These are phyloP conservation scores for Nesogale talazaci DNA, from an alignment of 2,113 vertebrate species.

Conservation along the genomic window DNA sequence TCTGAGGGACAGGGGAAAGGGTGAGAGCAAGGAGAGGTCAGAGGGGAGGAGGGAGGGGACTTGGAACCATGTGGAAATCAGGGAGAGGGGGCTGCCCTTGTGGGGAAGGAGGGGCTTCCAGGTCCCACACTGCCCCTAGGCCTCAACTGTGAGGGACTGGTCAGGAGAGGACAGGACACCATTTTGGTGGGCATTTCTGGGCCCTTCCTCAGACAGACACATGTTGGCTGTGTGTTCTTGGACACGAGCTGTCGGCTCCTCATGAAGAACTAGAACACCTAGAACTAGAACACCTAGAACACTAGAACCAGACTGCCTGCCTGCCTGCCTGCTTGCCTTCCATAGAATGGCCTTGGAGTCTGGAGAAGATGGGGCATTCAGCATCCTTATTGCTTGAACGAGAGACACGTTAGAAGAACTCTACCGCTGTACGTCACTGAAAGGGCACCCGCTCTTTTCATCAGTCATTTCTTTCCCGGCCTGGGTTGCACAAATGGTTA, in stretches of 20 bases:
- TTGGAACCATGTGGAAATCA: background rate
- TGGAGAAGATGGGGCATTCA: fast-evolving
- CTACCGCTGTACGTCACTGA: background rate
- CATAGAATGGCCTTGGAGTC: background rate
- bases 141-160: background rate
- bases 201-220: background rate
- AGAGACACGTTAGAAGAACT: background rate
- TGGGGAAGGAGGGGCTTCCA: fast-evolving
- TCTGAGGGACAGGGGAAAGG: no score
- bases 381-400: background rate
- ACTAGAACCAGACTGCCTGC: no score
- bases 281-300: no score
- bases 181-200: background rate
- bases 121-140: no score
- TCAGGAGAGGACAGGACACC: background rate
- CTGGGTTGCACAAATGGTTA: no score
- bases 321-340: background rate
- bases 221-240: background rate
- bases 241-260: background rate
- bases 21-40: background rate
- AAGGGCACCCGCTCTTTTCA: background rate
- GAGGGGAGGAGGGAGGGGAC: background rate
- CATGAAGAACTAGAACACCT: background rate
- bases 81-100: background rate
- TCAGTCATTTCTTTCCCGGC: background rate